Percentiles rank a stretch among this genome's conserved stretches.
These are phyloP conservation scores for Macrosoma leucophasiata DNA, from an alignment of 2,888 invertebrate genomes.

Conservation along the genomic window DNA sequence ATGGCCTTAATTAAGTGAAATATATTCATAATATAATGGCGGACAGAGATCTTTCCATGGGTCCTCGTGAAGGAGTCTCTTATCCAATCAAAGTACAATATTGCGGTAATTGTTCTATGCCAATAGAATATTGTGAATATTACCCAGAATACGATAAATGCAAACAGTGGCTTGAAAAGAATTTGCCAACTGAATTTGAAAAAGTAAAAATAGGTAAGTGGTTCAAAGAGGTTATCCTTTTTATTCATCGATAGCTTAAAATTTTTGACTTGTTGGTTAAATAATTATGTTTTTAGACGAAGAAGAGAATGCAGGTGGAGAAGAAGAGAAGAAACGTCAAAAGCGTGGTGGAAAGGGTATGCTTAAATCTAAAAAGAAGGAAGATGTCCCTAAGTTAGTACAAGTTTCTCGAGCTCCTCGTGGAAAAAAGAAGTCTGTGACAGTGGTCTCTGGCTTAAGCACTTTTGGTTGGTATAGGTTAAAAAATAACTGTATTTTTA, in stretches of 20 bases:
- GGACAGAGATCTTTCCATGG: conserved; percentile 76
- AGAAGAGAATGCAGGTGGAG: conserved; percentile 83
- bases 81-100: conserved; percentile 92
- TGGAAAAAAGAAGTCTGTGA: conserved; percentile 99
- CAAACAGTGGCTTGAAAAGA: conserved; percentile 96
- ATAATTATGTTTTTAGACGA: conserved; percentile 54
- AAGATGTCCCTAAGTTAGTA: conserved; percentile 90
- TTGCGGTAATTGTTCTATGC: conserved; percentile 96
- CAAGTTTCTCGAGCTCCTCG: conserved; percentile 92
- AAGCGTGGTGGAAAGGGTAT: conserved; percentile 98
- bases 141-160: conserved; percentile 98
- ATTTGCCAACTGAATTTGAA: conserved; percentile 95
- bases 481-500: too few species aligned
- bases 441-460: conserved; percentile 95
- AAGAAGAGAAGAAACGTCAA: conserved; percentile 96
- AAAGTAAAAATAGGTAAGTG: conserved; percentile 84
- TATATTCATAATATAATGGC: conserved; percentile 62
- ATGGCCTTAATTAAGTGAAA: conserved; percentile 1
- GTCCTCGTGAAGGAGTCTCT: conserved; percentile 81
- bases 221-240: conserved; percentile 19
- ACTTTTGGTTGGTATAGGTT: conserved; percentile 84
- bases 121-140: conserved; percentile 99
- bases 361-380: conserved; percentile 96
- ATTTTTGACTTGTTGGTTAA: neutral
- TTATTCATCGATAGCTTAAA: conserved; percentile 13